A percentile compares a stretch with the other conserved stretches of the same genome.
Evolutionary conservation across 1,140 invertebrate species (phyloP).

Genomic region (Hycleus cichorii): DNA sequence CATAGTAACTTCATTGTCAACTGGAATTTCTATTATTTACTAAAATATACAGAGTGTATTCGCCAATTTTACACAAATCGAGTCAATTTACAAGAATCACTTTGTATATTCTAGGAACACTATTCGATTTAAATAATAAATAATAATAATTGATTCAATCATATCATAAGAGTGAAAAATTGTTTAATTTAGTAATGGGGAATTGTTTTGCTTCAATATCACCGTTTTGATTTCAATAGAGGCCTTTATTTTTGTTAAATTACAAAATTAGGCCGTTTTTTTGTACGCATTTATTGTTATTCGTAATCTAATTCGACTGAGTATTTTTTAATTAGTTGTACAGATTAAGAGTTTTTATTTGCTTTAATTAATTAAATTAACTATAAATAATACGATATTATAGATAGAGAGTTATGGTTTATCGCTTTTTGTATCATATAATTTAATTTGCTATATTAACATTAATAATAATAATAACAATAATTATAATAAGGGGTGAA

Average conservation of each 20-base stretch:
- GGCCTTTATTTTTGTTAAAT: no score
- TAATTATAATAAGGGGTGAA: slow-evolving; percentile 3
- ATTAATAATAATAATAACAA: no score
- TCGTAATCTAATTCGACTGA: slow-evolving; percentile 8
- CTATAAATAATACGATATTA: no score
- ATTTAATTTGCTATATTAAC: slow-evolving; percentile 16
- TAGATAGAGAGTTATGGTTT: no score
- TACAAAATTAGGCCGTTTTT: background rate
- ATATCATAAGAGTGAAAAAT: slow-evolving; percentile 14
- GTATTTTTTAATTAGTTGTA: slow-evolving; percentile 11
- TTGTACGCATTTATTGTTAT: slow-evolving; percentile 12
- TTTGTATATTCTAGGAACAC: slow-evolving; percentile 3
- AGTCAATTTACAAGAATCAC: no score
- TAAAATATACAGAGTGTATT: no score
- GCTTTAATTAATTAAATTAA: slow-evolving; percentile 7
- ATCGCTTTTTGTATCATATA: slow-evolving; percentile 19
- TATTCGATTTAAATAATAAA: no score
- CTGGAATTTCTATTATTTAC: slow-evolving; percentile 3
- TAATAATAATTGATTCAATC: slow-evolving; percentile 3
- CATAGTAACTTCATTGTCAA: slow-evolving; percentile 15
- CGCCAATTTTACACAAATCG: no score
- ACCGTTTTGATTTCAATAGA: no score
- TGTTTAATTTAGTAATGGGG: background rate
- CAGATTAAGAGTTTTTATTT: slow-evolving; percentile 9
- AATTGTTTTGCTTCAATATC: slow-evolving; percentile 1